Evolutionary conservation across 2,797 vertebrate species (phyloP).

Genomic region (Dendrocincla tyrannina): DNA sequence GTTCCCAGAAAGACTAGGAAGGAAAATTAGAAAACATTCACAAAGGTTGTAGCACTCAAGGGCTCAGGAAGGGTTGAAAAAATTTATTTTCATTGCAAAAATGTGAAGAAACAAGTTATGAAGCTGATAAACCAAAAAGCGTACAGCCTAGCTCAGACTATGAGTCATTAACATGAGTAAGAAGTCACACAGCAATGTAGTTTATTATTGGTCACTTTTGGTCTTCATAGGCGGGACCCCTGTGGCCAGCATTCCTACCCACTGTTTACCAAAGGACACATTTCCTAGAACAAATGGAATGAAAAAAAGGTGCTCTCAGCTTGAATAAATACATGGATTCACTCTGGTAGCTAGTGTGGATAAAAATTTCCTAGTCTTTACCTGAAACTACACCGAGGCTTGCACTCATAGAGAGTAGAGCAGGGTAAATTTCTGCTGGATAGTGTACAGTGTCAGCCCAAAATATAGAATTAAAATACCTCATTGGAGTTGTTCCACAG

Average conservation of each 20-base stretch:
- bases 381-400: neutral
- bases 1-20: neutral
- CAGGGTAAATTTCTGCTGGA: neutral
- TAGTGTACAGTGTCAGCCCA: neutral
- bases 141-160: neutral
- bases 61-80: neutral
- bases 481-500: neutral
- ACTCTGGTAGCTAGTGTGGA: neutral
- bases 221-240: neutral
- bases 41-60: neutral
- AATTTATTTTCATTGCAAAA: neutral
- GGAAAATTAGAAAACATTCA: neutral
- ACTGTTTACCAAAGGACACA: neutral
- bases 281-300: neutral
- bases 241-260: neutral
- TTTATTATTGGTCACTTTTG: neutral
- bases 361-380: neutral
- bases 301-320: neutral
- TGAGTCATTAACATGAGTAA: neutral
- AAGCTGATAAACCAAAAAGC: neutral
- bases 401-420: neutral
- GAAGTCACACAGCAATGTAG: neutral
- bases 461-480: neutral
- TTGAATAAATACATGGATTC: neutral
- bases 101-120: neutral